Base-by-base conservation (phyloP, 2,888 invertebrate species). In the Melieria omissa region DNA sequence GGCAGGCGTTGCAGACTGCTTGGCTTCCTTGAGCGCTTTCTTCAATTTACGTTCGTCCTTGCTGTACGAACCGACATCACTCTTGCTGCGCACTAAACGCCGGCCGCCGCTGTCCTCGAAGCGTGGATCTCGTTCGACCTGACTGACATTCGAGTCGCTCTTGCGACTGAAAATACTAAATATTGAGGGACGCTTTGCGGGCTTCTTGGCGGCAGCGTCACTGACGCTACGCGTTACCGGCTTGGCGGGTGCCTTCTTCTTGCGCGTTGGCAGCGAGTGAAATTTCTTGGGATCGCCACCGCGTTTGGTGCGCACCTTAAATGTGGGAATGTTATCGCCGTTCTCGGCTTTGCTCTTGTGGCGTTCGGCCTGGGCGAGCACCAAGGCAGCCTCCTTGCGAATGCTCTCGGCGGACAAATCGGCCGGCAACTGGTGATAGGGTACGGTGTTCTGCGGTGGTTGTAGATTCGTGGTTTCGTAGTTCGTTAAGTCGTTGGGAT, bases 311-410 rank as follows among this genome's bases (percentile, higher is more conserved):
- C 84, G 85, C 8, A 80, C 79, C 4, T 81, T 80, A 52, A 85
- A 84, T 3, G 78, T 80, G 41, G 83, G 78, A 81, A 88, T 80
- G 41, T 82, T 83, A 80, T 86, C 85, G 41, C 79, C 85, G 77
- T 85, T 84, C 68, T 89, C 90, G 14, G 90, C 89, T 57, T 89
- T 90, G 84, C 93, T 94, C 71, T 90, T 91, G 75, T 94, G 89
- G 81, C 91, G 91, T 78, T 92, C 91, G 0, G 92, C 94, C 85
- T 94, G 93, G 42, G 92, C 90, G 65, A 93, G 88, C 47, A 94
- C 93, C 81, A 90, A 89, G 75, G 93, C 93, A 46, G 93, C 93
- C 88, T 95, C 95, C 81, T 92, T 90, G 63, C 92, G 92, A 63
- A 94, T 89, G 83, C 93, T 91, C 82, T 92, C 89, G 82, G 92